Evolutionary conservation across 1,140 invertebrate genomes (phyloP).

Genomic region (Adelges cooleyi): DNA sequence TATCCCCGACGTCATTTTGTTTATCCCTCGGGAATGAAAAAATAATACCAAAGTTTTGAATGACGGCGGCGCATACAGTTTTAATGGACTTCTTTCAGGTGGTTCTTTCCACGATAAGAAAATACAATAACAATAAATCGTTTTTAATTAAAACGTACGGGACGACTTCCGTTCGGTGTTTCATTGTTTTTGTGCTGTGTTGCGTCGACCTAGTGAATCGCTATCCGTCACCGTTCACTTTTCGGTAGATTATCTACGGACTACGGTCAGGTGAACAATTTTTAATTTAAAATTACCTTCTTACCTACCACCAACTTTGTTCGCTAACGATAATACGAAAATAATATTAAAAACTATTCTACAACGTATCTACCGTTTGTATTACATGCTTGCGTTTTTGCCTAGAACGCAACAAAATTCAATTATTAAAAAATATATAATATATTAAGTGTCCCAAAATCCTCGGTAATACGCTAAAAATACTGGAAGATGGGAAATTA

Average conservation of each 20-base stretch:
- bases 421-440: too few relatives aligned
- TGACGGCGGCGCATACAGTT: neutral
- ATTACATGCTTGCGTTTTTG: too few relatives aligned
- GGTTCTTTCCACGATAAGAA: constrained; percentile 2
- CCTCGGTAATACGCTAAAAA: too few relatives aligned
- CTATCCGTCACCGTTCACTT: constrained; percentile 7
- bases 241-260: neutral
- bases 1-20: neutral
- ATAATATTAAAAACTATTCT: too few relatives aligned
- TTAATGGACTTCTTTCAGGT: neutral
- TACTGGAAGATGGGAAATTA: too few relatives aligned
- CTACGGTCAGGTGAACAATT: too few relatives aligned
- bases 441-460: too few relatives aligned
- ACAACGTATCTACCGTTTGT: too few relatives aligned
- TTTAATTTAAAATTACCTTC: too few relatives aligned
- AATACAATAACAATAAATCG: constrained; percentile 4
- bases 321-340: too few relatives aligned
- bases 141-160: constrained; percentile 18
- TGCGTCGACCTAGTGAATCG: neutral
- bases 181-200: neutral
- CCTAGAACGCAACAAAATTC: too few relatives aligned
- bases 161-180: constrained; percentile 17
- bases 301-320: too few relatives aligned
- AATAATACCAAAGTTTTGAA: neutral
- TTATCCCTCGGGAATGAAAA: neutral